Conservation (phyloP, 2,888 invertebrate species). For the Notodonta dromedarius region DNA sequence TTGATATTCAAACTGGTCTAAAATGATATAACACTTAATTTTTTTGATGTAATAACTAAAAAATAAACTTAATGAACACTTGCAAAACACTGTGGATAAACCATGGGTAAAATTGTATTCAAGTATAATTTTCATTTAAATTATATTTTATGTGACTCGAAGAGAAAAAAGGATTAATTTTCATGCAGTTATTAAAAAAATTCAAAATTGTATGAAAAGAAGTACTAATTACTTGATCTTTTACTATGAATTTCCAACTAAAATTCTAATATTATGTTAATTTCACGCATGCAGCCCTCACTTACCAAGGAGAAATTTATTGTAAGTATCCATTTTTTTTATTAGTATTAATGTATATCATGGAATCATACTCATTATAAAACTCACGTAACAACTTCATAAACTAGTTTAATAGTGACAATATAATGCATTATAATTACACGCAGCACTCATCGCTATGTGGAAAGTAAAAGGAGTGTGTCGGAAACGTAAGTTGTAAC, state of each 20-base stretch:
- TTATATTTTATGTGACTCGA: background rate
- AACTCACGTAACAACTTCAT: slow-evolving; percentile 8
- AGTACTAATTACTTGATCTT: background rate
- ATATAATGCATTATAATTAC: slow-evolving; percentile 45
- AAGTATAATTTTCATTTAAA: background rate
- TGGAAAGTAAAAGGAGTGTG: slow-evolving; percentile 79
- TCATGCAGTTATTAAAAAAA: background rate
- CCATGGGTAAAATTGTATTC: too few species aligned
- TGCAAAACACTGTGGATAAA: too few species aligned
- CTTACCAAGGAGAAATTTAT: slow-evolving; percentile 79
- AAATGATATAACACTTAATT: too few species aligned
- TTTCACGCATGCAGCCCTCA: slow-evolving; percentile 83
- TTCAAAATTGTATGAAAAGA: background rate
- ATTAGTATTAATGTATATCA: slow-evolving; percentile 5
- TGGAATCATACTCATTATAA: slow-evolving; percentile 8
- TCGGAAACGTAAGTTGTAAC: slow-evolving; percentile 75
- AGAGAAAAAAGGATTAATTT: too few species aligned
- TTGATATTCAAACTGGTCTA: too few species aligned
- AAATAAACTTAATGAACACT: too few species aligned
- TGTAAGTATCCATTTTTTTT: slow-evolving; percentile 69
- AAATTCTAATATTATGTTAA: slow-evolving; percentile 54
- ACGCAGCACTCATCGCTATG: slow-evolving; percentile 77
- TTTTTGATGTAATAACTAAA: too few species aligned
- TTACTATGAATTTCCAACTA: slow-evolving; percentile 37
- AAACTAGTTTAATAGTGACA: slow-evolving; percentile 3